Base-by-base conservation (phyloP, 2,888 invertebrate genomes). In the Clepsis dumicolana region DNA sequence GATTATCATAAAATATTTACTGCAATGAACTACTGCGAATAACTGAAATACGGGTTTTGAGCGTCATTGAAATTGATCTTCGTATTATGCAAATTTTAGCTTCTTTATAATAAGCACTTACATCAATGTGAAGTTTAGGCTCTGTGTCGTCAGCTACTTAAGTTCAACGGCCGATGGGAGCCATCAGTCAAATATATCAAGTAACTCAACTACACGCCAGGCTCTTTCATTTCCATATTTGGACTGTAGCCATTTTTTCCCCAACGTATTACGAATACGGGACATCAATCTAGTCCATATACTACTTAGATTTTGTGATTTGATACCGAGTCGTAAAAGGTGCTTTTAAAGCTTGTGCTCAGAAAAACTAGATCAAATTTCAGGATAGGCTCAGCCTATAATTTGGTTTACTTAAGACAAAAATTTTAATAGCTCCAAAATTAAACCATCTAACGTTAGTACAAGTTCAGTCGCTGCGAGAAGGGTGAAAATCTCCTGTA, bases 211-310 rank as follows among this genome's bases (percentile, higher is more conserved):
- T 64, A 64, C 57, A 64, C 57, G 59, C 41, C 32, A 32, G 57
- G 52, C 64, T 59, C 59, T 52, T 44, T 24, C 68, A 68, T 68
- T 68, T 64, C 68, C 64, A 68, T 68, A 68, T 68, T 68, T 68
- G 68, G 68, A 57, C 32, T 29, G 63, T 25, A 52, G 68, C 68
- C 68, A 68, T 68, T 68, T 67, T 60, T 66, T 54, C 35, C 62
- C 61, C 52, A 41, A 32, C 52, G 62, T 44, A 48, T 29, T 56
- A 50, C 56, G 67, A 57, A 57, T 67, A 50, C 14, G 10, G 54
- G 50, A 32, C 59, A 44, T 64, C 64, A 59, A 68, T 64, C 52
- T 64, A 59, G 52, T 59, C 52, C 59, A 10, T 63, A 41, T 50
- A 65, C 41, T 32, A 65, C 27, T 41, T 25, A 41, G 52, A 60